A percentile compares a stretch with the other conserved stretches of the same genome.
These are phyloP conservation scores for Cirrhinus mrigala DNA, from an alignment of 2,797 vertebrate species.

Conservation along the genomic window DNA sequence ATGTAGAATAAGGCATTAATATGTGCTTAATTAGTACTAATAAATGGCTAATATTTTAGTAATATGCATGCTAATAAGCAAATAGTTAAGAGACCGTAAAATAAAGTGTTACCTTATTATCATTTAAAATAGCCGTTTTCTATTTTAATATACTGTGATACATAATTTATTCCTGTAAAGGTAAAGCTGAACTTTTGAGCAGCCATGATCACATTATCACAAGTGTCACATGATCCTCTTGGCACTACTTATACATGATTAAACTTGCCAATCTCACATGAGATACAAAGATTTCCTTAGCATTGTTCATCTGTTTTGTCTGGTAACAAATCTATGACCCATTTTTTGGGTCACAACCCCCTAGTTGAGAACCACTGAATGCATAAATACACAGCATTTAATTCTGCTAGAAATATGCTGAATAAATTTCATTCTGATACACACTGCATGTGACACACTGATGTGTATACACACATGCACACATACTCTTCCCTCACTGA, in stretches of 20 bases:
- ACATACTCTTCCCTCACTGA: conserved; percentile 35
- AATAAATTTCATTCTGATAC: neutral
- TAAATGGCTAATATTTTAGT: too few relatives aligned
- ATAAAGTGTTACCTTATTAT: too few relatives aligned
- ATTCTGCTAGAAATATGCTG: neutral
- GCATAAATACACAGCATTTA: neutral
- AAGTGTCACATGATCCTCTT: neutral
- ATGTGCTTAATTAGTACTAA: too few relatives aligned
- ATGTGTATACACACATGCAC: neutral
- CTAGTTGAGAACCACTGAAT: neutral
- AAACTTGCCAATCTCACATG: neutral
- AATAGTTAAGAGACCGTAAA: too few relatives aligned
- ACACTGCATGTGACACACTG: neutral
- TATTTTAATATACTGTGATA: neutral
- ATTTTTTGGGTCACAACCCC: neutral
- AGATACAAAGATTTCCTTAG: neutral
- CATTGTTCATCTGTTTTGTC: neutral
- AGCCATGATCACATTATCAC: neutral
- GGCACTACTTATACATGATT: neutral
- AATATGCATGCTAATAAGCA: too few relatives aligned
- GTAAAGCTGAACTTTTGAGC: neutral
- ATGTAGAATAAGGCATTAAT: too few relatives aligned
- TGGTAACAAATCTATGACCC: neutral
- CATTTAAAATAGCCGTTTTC: neutral
- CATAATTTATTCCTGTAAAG: neutral